Evolutionary conservation across 2,797 vertebrate genomes (phyloP), one percentile per base, ranked within the genome.

Genomic region (Sylvia borin): DNA sequence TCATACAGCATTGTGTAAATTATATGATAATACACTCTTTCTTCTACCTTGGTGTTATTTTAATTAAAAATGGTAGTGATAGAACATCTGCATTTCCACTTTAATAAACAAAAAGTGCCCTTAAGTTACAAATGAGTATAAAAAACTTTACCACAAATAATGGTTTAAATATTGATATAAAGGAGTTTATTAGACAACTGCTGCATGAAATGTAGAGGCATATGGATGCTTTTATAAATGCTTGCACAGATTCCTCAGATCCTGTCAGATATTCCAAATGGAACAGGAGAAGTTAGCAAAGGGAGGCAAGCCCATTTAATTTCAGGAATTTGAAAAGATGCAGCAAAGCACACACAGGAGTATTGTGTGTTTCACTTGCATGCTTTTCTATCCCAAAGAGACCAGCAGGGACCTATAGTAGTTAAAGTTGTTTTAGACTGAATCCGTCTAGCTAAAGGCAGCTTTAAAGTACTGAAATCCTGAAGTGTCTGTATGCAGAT

Each of bases 331-430:
- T 38, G 21, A 74, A 74, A 85, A 85, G 9, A 29, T 27, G n/a
- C 0, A 3, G 31, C 17, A 83, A 75, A 57, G 24, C 7, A 26
- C 55, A 27, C 31, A 47, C 0, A 0, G 34, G 11, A 20, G 15
- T 27, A 22, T 13, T 6, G 17, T 2, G 7, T 7, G 7, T 8
- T 72, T 90, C 14, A 48, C 10, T 36, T 77, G 10, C 14, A 1
- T 51, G 31, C 25, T 65, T 90, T 54, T 87, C 48, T 50, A n/a
- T 38, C 31, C 17, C 42, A 40, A 50, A 57, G 38, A 85, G 86
- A 82, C 4, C 19, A 50, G 17, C 38, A 74, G 25, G 45, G 25
- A 79, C 22, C 10, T 53, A 31, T 14, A n/a, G 34, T 13, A 79
- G 31, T 3, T 74, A 8, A 80, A 84, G 25, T 19, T 81, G n/a